Evolutionary conservation across 2,888 invertebrate species (phyloP), one percentile per base, ranked within the genome.

Genomic region (Lasioglossum oenotherae): DNA sequence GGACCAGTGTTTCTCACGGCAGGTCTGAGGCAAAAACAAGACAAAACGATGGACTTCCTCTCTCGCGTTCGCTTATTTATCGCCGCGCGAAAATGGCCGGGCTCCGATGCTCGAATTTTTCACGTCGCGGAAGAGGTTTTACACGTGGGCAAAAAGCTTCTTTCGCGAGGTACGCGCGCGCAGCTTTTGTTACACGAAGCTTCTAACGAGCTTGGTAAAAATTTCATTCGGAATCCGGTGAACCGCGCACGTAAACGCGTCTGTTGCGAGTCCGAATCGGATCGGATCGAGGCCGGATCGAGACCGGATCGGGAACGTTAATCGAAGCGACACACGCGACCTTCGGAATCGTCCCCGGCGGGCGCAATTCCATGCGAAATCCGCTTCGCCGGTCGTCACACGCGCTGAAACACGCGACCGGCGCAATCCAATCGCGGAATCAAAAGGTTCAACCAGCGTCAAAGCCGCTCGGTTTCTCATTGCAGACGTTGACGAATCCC

Each of bases 391-490:
- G 53, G 60, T 69, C 49, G 64, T n/a, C 31, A 35, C 69, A 27
- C 41, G 41, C 60, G 46, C 27, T 31, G 64, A 31, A 64, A 60
- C 57, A 41, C 53, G 46, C 64, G 83, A 75, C 73, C 67, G 64
- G 27, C 19, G 46, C 84, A 79, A 84, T 85, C 64, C 41, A 85
- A 85, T 85, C 79, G 79, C 27, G 14, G 75, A 67, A 74, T 84
- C 84, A 84, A 84, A 85, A 79, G 84, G 75, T 44, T 71, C 74
- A 78, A 31, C 67, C 73, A 53, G 31, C 71, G 35, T 60, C 69
- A 83, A 75, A 83, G 84, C 75, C 67, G 75, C 44, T 82, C 75
- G 78, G 82, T 74, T 84, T 46, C 35, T 53, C 44, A 72, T 31
- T n/a, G 60, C 74, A 41, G 76, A 64, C 73, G 75, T 14, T 23